Percentiles rank a stretch among this genome's conserved stretches.
phyloP scores from a whole-genome alignment of 1,140 invertebrate genomes.

The Tyrophagus putrescentiae region DNA sequence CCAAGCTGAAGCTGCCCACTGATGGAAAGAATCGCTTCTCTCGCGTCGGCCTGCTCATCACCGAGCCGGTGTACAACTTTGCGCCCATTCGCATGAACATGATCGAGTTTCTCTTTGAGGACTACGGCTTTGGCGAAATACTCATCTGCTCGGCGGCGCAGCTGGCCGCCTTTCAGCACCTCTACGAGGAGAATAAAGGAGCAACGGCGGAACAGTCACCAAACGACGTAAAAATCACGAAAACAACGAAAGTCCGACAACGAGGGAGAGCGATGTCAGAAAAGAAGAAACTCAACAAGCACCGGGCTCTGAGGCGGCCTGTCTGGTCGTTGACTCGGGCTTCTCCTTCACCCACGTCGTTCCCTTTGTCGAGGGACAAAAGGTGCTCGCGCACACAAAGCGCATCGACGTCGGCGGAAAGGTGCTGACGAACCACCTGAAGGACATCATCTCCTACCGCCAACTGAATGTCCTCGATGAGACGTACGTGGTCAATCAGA shows the following conservation, averaged over 20 bases:
- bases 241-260: not conserved
- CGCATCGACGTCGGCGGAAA: constrained; percentile 94
- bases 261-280: not conserved
- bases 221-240: not conserved
- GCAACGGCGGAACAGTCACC: not conserved
- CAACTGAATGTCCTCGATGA: constrained; percentile 98
- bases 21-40: constrained; percentile 38
- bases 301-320: constrained; percentile 45
- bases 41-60: constrained; percentile 62
- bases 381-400: constrained; percentile 49
- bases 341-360: constrained; percentile 91
- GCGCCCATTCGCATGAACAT: constrained; percentile 76
- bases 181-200: not conserved
- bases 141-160: constrained; percentile 50
- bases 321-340: constrained; percentile 76
- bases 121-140: constrained; percentile 77
- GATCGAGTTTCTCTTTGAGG: constrained; percentile 92
- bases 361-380: constrained; percentile 79
- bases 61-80: constrained; percentile 91
- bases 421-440: constrained; percentile 90
- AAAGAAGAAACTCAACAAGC: not conserved
- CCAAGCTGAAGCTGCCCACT: constrained; percentile 14
- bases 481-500: constrained; percentile 95
- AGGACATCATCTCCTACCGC: constrained; percentile 86
- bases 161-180: constrained; percentile 18